Conservation (phyloP, 2,888 invertebrate genomes). For the Bellardia bayeri region DNA sequence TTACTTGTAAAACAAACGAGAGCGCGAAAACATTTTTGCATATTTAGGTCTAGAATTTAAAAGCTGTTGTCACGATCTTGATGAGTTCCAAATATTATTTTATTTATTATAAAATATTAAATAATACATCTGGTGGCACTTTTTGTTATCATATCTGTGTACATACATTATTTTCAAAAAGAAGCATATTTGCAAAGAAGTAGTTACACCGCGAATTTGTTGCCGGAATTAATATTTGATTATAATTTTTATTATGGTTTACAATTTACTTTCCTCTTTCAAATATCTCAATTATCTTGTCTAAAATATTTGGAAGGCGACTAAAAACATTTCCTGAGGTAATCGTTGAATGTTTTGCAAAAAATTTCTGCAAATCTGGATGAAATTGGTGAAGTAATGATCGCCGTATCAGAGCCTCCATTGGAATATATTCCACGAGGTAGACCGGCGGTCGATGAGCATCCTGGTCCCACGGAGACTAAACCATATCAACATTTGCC, state of each 20-base stretch:
- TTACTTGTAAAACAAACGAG: too few relatives aligned
- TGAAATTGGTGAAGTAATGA: conserved; percentile 92
- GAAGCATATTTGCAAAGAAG: conserved; percentile 15
- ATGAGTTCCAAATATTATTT: too few relatives aligned
- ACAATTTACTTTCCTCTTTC: neutral
- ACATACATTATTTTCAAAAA: neutral
- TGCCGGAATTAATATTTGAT: conserved; percentile 19
- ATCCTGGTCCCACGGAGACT: conserved; percentile 89
- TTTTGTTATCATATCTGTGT: conserved; percentile 19
- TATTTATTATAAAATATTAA: too few relatives aligned
- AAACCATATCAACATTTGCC: conserved; percentile 84
- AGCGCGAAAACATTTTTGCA: too few relatives aligned
- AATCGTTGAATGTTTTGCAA: conserved; percentile 66
- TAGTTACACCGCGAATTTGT: conserved; percentile 8
- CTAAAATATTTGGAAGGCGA: neutral
- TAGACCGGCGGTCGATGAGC: conserved; percentile 90
- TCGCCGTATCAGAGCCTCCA: conserved; percentile 93
- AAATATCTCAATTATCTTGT: neutral
- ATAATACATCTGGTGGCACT: neutral
- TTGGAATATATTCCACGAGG: conserved; percentile 96
- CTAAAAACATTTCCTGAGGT: conserved; percentile 6
- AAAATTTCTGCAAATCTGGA: conserved; percentile 91
- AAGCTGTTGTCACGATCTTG: too few relatives aligned
- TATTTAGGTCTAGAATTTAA: too few relatives aligned
- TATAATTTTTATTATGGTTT: neutral